phyloP scores from a whole-genome alignment of 1,140 invertebrate species.

The Anoplophora glabripennis region DNA sequence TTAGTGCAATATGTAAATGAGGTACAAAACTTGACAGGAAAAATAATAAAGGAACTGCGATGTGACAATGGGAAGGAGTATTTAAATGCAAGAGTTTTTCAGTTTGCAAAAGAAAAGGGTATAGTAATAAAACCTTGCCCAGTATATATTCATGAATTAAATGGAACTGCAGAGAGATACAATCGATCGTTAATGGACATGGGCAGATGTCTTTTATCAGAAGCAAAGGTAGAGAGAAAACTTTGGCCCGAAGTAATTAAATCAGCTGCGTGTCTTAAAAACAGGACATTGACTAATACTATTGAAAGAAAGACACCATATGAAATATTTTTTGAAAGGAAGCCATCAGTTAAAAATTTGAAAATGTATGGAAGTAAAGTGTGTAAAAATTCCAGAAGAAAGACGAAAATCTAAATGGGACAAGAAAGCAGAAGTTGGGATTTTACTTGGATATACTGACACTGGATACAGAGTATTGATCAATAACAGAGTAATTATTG shows the following conservation, averaged over 20 bases:
- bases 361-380: constrained; percentile 17
- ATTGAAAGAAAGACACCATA: constrained; percentile 3
- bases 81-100: constrained; percentile 34
- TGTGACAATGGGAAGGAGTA: constrained; percentile 50
- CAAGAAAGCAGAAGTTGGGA: not conserved
- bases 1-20: constrained; percentile 31
- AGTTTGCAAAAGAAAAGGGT: constrained; percentile 30
- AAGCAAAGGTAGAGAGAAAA: constrained; percentile 36
- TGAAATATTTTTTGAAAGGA: constrained; percentile 15
- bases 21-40: constrained; percentile 35
- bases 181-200: constrained; percentile 39
- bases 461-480: not conserved
- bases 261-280: constrained; percentile 39
- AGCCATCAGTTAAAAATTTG: constrained; percentile 4
- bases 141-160: constrained; percentile 41
- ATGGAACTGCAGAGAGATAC: constrained; percentile 46
- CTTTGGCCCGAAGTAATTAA: constrained; percentile 43
- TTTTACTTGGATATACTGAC: too few relatives aligned
- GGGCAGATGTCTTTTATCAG: constrained; percentile 31
- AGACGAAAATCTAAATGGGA: too few relatives aligned
- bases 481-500: constrained; percentile 5
- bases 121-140: constrained; percentile 44
- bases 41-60: constrained; percentile 42
- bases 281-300: constrained; percentile 22
- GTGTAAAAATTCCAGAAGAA: constrained; percentile 7